Base-by-base conservation (phyloP, 2,888 invertebrate species). In the Eustalomyia histrio region DNA sequence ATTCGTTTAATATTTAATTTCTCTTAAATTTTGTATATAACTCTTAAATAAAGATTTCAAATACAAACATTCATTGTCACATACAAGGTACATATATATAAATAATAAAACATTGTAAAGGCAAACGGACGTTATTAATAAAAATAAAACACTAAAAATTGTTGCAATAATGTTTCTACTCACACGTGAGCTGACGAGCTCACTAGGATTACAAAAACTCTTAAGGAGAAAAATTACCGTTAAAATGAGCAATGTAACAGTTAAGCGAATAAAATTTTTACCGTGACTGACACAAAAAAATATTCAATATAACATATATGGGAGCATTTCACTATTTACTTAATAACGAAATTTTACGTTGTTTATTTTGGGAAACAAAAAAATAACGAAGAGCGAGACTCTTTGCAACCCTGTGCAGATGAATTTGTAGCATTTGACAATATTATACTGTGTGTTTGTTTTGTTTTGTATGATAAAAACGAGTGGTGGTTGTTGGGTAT, bases 331-430 rank as follows among this genome's bases (percentile, higher is more conserved):
- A 43, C 12, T 4, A 17, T 55, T 72, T n/a, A 72, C 53, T 60
- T 53, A 17, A 72, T 61, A 78, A 78, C 78, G 72, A 35, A 10
- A 16, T 35, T 17, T 1, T 18, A 35, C 55, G 72, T 67, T 78
- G 5, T 21, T 3, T 21, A 21, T 21, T 21, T 21, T 21, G 10
- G 35, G 35, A 10, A 35, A 8, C 33, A 33, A 33, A 33, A 33
- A 35, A 8, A 43, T 43, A 43, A 43, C 43, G 43, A 43, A 21
- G 21, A 21, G 21, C 21, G 21, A 21, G 1, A 43, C 43, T 43
- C 43, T 43, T 43, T 43, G 43, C 43, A 14, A 43, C 43, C 43
- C 43, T 43, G 14, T 14, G 21, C 21, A 21, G 2, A 21, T 21
- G 21, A 21, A 3, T 21, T 21, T 21, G 2, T 2, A 12, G 43